Percentiles rank a stretch among this genome's conserved stretches.
Evolutionary conservation across 2,797 vertebrate genomes (phyloP).

Genomic region (Argyrosomus regius): DNA sequence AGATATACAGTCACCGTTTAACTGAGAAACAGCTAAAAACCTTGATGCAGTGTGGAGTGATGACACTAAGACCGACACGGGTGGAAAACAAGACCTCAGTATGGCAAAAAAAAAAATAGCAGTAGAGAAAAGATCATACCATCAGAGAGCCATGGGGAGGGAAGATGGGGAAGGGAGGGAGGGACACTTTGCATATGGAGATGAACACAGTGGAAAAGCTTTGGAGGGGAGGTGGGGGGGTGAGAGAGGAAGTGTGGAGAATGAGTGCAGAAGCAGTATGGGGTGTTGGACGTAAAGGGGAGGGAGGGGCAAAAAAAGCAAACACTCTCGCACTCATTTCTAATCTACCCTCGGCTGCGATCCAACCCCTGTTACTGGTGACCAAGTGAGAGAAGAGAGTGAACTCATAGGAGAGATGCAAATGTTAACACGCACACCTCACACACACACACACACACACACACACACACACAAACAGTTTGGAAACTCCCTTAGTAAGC

Average conservation of each 20-base stretch:
- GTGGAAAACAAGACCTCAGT: conserved; percentile 60
- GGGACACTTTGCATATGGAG: conserved; percentile 62
- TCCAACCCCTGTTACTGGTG: conserved; percentile 25
- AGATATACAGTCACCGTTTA: conserved; percentile 36
- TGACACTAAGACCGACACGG: conserved; percentile 57
- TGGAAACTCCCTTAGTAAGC: conserved; percentile 4
- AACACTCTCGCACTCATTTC: conserved; percentile 64
- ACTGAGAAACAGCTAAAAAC: conserved; percentile 50
- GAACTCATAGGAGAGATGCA: conserved; percentile 58
- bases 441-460: conserved; percentile 29
- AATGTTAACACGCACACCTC: conserved; percentile 47
- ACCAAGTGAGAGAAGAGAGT: conserved; percentile 51
- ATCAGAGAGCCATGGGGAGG: conserved; percentile 62
- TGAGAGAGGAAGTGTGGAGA: conserved; percentile 47
- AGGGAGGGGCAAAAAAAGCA: conserved; percentile 32
- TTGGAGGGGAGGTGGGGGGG: not conserved
- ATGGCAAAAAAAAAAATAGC: conserved; percentile 47
- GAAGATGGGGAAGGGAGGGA: too few species aligned
- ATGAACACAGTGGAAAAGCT: conserved; percentile 60
- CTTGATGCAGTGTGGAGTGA: conserved; percentile 61
- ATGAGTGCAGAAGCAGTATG: conserved; percentile 56
- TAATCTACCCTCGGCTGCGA: conserved; percentile 62
- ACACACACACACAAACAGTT: conserved; percentile 25
- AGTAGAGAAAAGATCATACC: conserved; percentile 53
- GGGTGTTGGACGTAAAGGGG: conserved; percentile 14